Evolutionary conservation across 1,140 invertebrate genomes (phyloP).

Genomic region (Zaprionus kolodkinae): DNA sequence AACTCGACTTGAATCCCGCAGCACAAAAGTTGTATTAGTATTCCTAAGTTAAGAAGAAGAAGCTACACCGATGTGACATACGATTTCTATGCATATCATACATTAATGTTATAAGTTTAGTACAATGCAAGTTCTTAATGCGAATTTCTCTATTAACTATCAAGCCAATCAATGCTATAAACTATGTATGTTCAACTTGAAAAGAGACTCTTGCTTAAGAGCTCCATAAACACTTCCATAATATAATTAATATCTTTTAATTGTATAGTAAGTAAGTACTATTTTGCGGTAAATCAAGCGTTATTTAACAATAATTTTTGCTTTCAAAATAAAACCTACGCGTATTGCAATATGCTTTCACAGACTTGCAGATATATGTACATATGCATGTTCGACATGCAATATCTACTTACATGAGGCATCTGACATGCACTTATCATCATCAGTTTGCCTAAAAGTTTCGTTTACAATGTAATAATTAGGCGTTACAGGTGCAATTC

Average conservation of each 20-base stretch:
- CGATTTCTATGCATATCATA: constrained; percentile 13
- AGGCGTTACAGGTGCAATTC: constrained; percentile 12
- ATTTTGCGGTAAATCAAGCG: constrained; percentile 47
- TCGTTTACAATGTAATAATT: constrained; percentile 29
- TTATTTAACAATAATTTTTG: constrained; percentile 11
- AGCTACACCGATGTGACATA: constrained; percentile 22
- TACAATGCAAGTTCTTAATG: constrained; percentile 16
- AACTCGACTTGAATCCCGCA: constrained; percentile 69
- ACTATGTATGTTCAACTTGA: not conserved
- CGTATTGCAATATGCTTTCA: constrained; percentile 58
- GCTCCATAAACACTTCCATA: not conserved
- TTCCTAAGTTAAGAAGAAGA: constrained; percentile 14
- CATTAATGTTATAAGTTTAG: constrained; percentile 37
- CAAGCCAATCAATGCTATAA: constrained; percentile 4
- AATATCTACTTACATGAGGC: constrained; percentile 45
- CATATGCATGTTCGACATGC: constrained; percentile 19
- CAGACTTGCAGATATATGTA: not conserved
- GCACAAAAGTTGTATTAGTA: constrained; percentile 67
- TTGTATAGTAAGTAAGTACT: constrained; percentile 27
- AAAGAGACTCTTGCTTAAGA: not conserved
- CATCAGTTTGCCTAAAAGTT: constrained; percentile 17
- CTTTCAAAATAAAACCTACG: constrained; percentile 64
- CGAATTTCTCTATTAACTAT: not conserved
- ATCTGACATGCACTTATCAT: constrained; percentile 53
- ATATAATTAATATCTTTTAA: constrained; percentile 1